Evolutionary conservation across 2,113 vertebrate species (phyloP), one percentile per base, ranked within the genome.

Genomic region (Bubo bubo): DNA sequence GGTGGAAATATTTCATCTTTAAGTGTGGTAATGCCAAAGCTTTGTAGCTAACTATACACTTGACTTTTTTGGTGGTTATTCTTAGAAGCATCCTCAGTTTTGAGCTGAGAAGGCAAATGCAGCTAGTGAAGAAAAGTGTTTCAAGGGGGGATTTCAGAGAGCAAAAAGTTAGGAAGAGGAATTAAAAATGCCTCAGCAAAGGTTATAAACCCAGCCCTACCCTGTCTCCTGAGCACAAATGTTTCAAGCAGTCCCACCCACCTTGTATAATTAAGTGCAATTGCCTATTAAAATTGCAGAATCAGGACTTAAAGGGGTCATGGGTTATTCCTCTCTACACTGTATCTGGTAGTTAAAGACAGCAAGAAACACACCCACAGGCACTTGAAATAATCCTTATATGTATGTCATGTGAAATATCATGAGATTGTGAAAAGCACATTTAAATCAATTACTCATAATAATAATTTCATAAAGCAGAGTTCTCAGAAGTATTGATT

Each of bases 371-470:
- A 79, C 60, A 89, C 35, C 55, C 77, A 71, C 19, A 49, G 83
- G 63, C 28, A 0, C 35, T 72, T 56, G 28, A 84, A 93, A 90
- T 92, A 80, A 88, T 93, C 83, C 59, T 60, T 79, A 67, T 13
- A 47, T 86, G 34, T 60, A 66, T 77, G 55, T 85, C 66, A 73
- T 74, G 53, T 83, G 89, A 93, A 95, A 83, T 88, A 95, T n/a
- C 79, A 68, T 23, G 79, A 91, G 72, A 79, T 56, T 83, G 47
- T 81, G 22, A 83, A 93, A 92, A 79, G 88, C 16, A 95, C 50
- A 91, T 95, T 93, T 91, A 88, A 97, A 94, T 85, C 75, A 95
- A 88, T 96, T 96, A 83, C 59, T 84, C 63, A 75, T 79, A 62
- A 94, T 74, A 81, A 72, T 88, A 92, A 95, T 90, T 95, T 90